Evolutionary conservation across 2,113 vertebrate genomes (phyloP).

Genomic region (Gopherus evgoodei): DNA sequence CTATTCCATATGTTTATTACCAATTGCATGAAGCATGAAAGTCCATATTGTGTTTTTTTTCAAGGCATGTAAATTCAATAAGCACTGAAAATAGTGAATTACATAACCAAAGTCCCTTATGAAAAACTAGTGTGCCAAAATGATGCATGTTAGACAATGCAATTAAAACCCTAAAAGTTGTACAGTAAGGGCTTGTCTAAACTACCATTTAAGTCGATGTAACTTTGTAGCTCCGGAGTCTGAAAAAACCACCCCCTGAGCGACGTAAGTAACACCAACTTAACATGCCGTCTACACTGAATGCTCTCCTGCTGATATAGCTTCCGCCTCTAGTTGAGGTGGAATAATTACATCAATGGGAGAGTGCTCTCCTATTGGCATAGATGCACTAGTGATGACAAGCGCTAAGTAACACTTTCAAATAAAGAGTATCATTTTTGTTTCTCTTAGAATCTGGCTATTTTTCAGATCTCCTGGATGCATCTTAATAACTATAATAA

Average conservation of each 20-base stretch:
- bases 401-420: conserved; percentile 45
- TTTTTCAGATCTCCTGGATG: conserved; percentile 56
- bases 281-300: no score
- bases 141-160: conserved; percentile 63
- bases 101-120: conserved; percentile 50
- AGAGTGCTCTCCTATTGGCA: no score
- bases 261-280: no score
- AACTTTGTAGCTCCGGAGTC: no score
- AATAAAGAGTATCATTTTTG: conserved; percentile 66
- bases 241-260: no score
- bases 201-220: no score
- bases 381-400: no score
- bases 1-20: conserved; percentile 34
- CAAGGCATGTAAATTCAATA: conserved; percentile 45
- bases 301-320: no score
- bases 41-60: neutral
- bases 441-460: conserved; percentile 36
- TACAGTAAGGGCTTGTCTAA: conserved; percentile 18
- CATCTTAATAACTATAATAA: conserved; percentile 64
- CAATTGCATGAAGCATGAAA: neutral
- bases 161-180: conserved; percentile 45
- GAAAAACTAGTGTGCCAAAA: conserved; percentile 55
- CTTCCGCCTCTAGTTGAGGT: no score
- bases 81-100: conserved; percentile 34
- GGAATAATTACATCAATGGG: no score